These are phyloP conservation scores for Typhlichthys eigenmanni DNA, from an alignment of 2,797 vertebrate species.

Conservation along the genomic window DNA sequence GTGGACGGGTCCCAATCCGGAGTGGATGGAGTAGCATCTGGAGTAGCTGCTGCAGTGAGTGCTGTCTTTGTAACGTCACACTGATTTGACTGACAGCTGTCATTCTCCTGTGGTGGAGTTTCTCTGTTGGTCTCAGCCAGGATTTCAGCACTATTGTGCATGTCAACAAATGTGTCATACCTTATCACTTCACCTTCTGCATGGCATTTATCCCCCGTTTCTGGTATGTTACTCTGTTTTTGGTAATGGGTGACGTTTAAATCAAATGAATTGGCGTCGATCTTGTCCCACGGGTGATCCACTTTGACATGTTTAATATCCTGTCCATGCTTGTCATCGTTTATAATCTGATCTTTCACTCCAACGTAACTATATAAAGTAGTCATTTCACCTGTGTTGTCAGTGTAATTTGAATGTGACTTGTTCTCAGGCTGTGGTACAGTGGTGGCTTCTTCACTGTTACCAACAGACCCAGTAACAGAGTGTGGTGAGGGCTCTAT, in stretches of 20 bases:
- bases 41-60: constrained; percentile 30
- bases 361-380: constrained; percentile 14
- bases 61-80: constrained; percentile 26
- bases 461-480: constrained; percentile 33
- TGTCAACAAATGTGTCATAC: constrained; percentile 21
- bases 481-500: constrained; percentile 34
- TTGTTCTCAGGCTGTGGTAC: constrained; percentile 44
- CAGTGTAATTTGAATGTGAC: constrained; percentile 34
- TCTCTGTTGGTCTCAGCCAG: constrained; percentile 30
- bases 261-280: constrained; percentile 13
- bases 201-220: constrained; percentile 17
- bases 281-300: constrained; percentile 26
- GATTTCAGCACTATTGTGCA: constrained; percentile 26
- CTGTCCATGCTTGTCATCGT: constrained; percentile 35
- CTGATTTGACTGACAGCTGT: constrained; percentile 33
- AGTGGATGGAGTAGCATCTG: constrained; percentile 54
- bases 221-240: constrained; percentile 3
- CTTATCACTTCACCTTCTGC: constrained; percentile 28
- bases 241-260: constrained; percentile 22
- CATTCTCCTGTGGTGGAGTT: constrained; percentile 28
- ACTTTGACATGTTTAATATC: constrained; percentile 20
- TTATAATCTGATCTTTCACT: constrained; percentile 48
- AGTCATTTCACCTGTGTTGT: constrained; percentile 19
- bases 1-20: constrained; percentile 74
- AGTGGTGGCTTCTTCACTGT: constrained; percentile 40